Evolutionary conservation across 1,140 invertebrate genomes (phyloP).

Genomic region (Harpegnathos saltator): DNA sequence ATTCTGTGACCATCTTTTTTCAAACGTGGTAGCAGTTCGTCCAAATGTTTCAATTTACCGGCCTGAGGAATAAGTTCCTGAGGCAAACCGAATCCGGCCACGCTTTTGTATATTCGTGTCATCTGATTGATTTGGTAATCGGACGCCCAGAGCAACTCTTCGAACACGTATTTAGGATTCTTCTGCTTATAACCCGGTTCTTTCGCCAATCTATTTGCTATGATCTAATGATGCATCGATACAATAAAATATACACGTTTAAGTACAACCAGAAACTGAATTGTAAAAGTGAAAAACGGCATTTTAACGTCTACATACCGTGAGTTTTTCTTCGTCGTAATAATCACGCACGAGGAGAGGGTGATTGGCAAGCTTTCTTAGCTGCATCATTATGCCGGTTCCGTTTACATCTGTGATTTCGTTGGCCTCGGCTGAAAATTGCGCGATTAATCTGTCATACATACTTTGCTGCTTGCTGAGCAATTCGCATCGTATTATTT

Average conservation of each 20-base stretch:
- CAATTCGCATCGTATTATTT: slow-evolving; percentile 89
- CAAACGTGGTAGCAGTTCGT: slow-evolving; percentile 91
- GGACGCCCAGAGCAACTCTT: slow-evolving; percentile 94
- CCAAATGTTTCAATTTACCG: slow-evolving; percentile 94
- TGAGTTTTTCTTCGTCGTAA: slow-evolving; percentile 91
- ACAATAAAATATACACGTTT: slow-evolving; percentile 3
- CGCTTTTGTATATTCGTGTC: slow-evolving; percentile 88
- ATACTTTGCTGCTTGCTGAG: slow-evolving; percentile 89
- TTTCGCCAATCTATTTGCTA: slow-evolving; percentile 91
- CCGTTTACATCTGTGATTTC: slow-evolving; percentile 88
- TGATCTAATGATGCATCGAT: slow-evolving; percentile 83
- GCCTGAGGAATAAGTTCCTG: slow-evolving; percentile 91
- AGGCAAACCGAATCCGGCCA: slow-evolving; percentile 87
- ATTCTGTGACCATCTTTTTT: slow-evolving; percentile 92
- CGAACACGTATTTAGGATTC: slow-evolving; percentile 93
- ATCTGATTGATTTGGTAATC: slow-evolving; percentile 96
- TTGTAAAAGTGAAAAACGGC: not conserved
- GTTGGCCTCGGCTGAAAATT: slow-evolving; percentile 89
- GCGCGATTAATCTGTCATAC: slow-evolving; percentile 91
- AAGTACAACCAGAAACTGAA: not conserved
- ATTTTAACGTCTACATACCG: slow-evolving; percentile 68
- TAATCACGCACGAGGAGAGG: slow-evolving; percentile 92
- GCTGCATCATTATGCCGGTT: slow-evolving; percentile 94
- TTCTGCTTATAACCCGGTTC: slow-evolving; percentile 92
- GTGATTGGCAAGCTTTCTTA: slow-evolving; percentile 96